Conservation (phyloP, 2,888 invertebrate genomes). For the Tethea ocularis region DNA sequence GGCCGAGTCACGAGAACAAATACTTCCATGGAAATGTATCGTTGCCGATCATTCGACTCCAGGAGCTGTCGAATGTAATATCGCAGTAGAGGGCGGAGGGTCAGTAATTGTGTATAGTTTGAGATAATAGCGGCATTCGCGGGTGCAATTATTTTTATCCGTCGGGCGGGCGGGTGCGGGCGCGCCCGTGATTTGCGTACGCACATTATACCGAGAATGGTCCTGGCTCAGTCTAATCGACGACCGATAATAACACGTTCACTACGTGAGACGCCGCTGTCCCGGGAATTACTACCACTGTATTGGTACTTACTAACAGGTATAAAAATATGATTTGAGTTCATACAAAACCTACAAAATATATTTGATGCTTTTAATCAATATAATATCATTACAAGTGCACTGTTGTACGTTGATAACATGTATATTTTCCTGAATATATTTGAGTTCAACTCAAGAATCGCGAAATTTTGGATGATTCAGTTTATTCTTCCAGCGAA, state of each 20-base stretch:
- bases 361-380: too few relatives aligned
- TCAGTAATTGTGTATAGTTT: constrained; percentile 75
- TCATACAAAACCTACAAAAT: constrained; percentile 17
- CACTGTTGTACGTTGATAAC: too few relatives aligned
- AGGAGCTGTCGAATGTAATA: constrained; percentile 7
- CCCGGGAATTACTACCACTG: constrained; percentile 38
- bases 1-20: background rate
- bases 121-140: constrained; percentile 66
- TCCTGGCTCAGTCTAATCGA: constrained; percentile 15
- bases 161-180: constrained; percentile 34
- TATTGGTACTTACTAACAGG: background rate
- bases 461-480: background rate
- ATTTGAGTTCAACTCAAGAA: too few relatives aligned
- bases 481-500: background rate
- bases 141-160: constrained; percentile 74
- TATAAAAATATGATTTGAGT: constrained; percentile 28
- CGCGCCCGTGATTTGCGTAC: constrained; percentile 67
- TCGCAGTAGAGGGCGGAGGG: constrained; percentile 36
- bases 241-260: constrained; percentile 47
- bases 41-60: background rate
- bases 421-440: too few relatives aligned
- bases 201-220: constrained; percentile 37
- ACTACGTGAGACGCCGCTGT: constrained; percentile 23
- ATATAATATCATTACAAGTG: too few relatives aligned
- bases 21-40: background rate